Percentiles rank a stretch among this genome's conserved stretches.
Evolutionary conservation across 2,113 vertebrate species (phyloP).

Genomic region (Leuciscus idus): DNA sequence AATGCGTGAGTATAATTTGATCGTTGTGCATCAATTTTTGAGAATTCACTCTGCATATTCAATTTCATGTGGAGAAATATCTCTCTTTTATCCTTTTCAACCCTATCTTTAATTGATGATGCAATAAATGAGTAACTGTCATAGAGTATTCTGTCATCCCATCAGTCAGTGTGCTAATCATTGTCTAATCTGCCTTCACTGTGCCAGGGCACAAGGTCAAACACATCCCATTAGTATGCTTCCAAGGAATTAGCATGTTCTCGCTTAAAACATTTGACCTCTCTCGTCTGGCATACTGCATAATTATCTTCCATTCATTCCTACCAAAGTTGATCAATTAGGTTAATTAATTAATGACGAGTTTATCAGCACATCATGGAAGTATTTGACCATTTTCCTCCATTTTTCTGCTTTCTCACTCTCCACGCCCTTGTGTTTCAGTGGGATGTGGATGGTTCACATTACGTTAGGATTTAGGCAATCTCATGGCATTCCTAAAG

Average conservation of each 20-base stretch:
- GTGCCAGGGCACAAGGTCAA: constrained; percentile 62
- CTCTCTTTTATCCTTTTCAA: constrained; percentile 43
- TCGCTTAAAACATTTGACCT: constrained; percentile 52
- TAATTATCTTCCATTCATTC: constrained; percentile 55
- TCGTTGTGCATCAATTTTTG: not conserved
- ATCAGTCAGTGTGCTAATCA: constrained; percentile 63
- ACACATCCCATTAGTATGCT: constrained; percentile 61
- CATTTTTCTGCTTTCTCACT: not conserved
- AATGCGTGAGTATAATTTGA: not conserved
- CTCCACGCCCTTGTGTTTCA: constrained; percentile 9
- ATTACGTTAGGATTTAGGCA: constrained; percentile 23
- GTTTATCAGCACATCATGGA: not conserved
- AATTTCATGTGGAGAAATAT: constrained; percentile 11
- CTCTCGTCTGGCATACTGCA: constrained; percentile 29
- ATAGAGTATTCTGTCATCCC: constrained; percentile 52
- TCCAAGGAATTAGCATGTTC: constrained; percentile 48
- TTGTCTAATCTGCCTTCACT: constrained; percentile 59
- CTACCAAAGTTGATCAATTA: constrained; percentile 50
- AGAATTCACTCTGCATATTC: not conserved
- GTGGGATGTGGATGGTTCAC: constrained; percentile 5
- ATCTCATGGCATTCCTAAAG: constrained; percentile 33
- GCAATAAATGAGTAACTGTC: constrained; percentile 51
- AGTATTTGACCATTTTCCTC: not conserved
- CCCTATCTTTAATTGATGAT: constrained; percentile 34
- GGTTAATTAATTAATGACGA: not conserved